phyloP scores from a whole-genome alignment of 2,888 invertebrate genomes.

The Drosophila pseudotalamancana region DNA sequence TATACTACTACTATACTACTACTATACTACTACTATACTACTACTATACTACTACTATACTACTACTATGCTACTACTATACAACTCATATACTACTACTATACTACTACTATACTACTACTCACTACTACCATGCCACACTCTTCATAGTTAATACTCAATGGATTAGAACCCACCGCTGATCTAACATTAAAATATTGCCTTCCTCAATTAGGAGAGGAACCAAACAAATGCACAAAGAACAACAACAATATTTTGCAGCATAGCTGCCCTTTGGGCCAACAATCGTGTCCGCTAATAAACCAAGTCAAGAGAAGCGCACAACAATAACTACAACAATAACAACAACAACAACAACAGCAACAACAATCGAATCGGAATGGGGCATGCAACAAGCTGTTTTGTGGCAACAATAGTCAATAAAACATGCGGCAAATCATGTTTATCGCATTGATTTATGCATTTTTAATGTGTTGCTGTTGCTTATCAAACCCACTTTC shows the following conservation, averaged over 20 bases:
- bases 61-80: too few species aligned
- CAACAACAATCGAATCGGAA: neutral
- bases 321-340: constrained; percentile 8
- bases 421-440: constrained; percentile 85
- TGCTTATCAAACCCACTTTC: constrained; percentile 83
- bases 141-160: too few species aligned
- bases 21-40: too few species aligned
- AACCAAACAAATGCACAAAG: neutral
- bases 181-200: neutral
- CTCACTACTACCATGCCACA: too few species aligned
- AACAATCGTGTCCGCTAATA: constrained; percentile 66
- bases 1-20: too few species aligned
- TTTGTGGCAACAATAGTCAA: constrained; percentile 83
- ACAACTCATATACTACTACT: too few species aligned
- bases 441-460: constrained; percentile 85
- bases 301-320: constrained; percentile 39
- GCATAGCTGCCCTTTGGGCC: constrained; percentile 46
- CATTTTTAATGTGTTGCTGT: constrained; percentile 85
- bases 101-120: too few species aligned
- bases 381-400: constrained; percentile 28
- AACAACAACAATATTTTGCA: constrained; percentile 15
- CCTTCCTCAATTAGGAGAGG: constrained; percentile 1
- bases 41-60: too few species aligned
- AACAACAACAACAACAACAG: constrained; percentile 18
- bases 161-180: too few species aligned